Evolutionary conservation across 2,113 vertebrate genomes (phyloP).

Genomic region (Cyphomyrus discorhynchus): DNA sequence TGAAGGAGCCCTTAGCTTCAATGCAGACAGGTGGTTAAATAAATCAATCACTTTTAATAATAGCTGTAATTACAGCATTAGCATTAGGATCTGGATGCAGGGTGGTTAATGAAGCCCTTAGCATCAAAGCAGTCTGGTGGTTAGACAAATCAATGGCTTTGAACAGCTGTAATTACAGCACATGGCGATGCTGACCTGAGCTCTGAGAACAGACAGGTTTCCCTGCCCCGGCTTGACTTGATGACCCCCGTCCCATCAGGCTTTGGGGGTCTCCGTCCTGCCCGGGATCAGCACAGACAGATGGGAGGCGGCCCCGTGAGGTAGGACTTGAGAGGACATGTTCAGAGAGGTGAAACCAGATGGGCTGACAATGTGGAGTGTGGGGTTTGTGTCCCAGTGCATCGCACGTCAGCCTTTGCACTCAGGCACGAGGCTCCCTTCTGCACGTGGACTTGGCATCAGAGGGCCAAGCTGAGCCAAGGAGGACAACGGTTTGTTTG

Average conservation of each 20-base stretch:
- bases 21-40: not conserved
- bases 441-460: not conserved
- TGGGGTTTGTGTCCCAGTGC: not conserved
- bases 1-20: not conserved
- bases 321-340: not conserved
- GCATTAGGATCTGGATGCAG: not conserved
- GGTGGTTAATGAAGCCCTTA: not conserved
- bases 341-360: not conserved
- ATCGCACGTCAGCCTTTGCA: not conserved
- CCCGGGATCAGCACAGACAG: not conserved
- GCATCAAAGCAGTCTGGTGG: not conserved
- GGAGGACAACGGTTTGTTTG: not conserved
- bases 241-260: not conserved
- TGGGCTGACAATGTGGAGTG: not conserved
- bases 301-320: not conserved
- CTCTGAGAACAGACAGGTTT: not conserved
- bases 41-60: not conserved
- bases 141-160: not conserved
- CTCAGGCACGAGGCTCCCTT: not conserved
- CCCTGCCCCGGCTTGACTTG: not conserved
- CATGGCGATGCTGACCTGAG: not conserved
- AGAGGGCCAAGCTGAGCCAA: not conserved
- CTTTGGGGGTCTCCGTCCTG: not conserved
- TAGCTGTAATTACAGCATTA: not conserved
- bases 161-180: not conserved